Evolutionary conservation across 2,888 invertebrate genomes (phyloP), one percentile per base, ranked within the genome.

Genomic region (Oscheius sp.): DNA sequence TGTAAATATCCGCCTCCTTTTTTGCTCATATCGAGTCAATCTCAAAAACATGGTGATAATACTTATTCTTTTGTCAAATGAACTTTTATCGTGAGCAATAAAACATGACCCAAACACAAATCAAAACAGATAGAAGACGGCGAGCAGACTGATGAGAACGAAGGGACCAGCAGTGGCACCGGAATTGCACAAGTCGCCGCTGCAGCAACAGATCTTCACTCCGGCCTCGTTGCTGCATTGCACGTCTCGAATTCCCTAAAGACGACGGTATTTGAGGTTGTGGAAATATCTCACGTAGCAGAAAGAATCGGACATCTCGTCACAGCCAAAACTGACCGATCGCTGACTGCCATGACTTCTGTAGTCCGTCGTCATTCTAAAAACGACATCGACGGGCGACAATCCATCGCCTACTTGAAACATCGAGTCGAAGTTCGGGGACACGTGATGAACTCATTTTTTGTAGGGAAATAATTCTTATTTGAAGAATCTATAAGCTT

Each of bases 21-120:
- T 53, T 12, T 23, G 53, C 53, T 23, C 53, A n/a, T 21, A 52
- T 52, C 52, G 21, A 23, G 53, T 53, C 53, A 53, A n/a, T 53
- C 21, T 53, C 35, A 35, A 35, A 35, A 35, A 35, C 35, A 35
- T 35, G 35, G 35, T 35, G 35, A 35, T 35, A 35, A 35, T 35
- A 35, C 35, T 35, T 35, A 35, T 35, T n/a, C n/a, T n/a, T n/a
- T n/a, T n/a, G n/a, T n/a, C n/a, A n/a, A n/a, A n/a, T 35, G 35
- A 35, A 35, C 35, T 35, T 35, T 35, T 35, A 35, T 35, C 35
- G 35, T 35, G 35, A 35, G 35, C 35, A 35, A 35, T 35, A 35
- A n/a, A 35, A 35, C 35, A 35, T 35, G 35, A 35, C 35, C 35
- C 35, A 35, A 6, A 35, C n/a, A 9, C 9, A 9, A 6, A 6